These are phyloP conservation scores for Orthosia cruda DNA, from an alignment of 2,888 invertebrate species.

Conservation along the genomic window DNA sequence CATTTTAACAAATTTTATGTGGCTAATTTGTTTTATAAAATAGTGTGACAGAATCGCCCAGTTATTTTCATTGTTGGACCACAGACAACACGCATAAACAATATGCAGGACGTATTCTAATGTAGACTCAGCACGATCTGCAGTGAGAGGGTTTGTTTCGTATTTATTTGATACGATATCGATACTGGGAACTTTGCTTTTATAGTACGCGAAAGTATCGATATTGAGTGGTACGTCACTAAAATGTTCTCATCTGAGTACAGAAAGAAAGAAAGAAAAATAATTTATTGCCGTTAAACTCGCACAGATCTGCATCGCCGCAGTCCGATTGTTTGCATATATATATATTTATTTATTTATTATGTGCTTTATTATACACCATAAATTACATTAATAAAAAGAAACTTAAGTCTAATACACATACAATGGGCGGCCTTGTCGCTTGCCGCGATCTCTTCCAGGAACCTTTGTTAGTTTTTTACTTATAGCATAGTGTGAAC, in stretches of 20 bases:
- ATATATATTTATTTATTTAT: no score
- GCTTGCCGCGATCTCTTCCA: no score
- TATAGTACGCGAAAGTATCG: constrained; percentile 18
- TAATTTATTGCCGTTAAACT: no score
- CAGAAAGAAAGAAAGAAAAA: no score
- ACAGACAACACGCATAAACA: constrained; percentile 62
- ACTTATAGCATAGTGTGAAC: background rate
- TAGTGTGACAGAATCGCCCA: constrained; percentile 44
- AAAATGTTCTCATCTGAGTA: background rate
- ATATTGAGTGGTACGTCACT: constrained; percentile 32
- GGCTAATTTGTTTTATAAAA: constrained; percentile 51
- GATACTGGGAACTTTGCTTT: background rate
- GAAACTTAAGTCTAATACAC: no score
- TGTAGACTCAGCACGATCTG: constrained; percentile 61
- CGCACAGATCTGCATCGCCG: no score
- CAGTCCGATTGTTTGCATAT: no score
- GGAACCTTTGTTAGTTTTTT: no score
- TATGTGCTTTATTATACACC: no score
- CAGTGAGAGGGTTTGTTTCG: constrained; percentile 15
- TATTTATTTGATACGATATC: constrained; percentile 24
- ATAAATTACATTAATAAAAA: no score
- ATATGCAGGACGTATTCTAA: constrained; percentile 62
- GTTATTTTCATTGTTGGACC: constrained; percentile 64
- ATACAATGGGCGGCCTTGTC: no score
- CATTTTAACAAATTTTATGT: constrained; percentile 61